phyloP scores from a whole-genome alignment of 1,140 invertebrate genomes.

The Mercenaria mercenaria region DNA sequence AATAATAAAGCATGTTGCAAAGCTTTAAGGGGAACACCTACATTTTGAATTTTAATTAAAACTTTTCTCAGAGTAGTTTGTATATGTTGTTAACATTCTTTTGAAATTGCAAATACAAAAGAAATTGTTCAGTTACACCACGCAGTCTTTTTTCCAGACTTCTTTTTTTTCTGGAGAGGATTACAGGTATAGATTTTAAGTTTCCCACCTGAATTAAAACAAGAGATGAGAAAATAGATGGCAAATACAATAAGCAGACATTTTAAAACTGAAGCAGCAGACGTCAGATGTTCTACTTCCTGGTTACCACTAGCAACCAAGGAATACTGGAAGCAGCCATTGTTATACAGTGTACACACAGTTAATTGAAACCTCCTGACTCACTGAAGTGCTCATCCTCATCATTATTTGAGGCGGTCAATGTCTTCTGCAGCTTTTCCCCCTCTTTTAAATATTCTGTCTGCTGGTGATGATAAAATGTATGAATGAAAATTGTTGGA shows the following conservation, averaged over 20 bases:
- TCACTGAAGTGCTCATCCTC: not conserved
- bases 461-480: too few relatives aligned
- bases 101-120: too few relatives aligned
- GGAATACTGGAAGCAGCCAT: conserved; percentile 27
- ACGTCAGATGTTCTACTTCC: conserved; percentile 26
- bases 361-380: conserved; percentile 38
- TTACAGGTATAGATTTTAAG: not conserved
- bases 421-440: not conserved
- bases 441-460: not conserved
- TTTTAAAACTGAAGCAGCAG: not conserved
- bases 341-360: not conserved
- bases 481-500: not conserved
- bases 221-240: not conserved
- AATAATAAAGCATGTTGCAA: too few relatives aligned
- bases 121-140: too few relatives aligned
- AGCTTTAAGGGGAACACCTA: too few relatives aligned
- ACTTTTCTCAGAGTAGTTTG: too few relatives aligned
- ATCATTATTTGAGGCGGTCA: not conserved
- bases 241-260: conserved; percentile 14
- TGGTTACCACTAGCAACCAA: conserved; percentile 39
- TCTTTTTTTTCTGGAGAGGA: too few relatives aligned
- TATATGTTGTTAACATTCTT: too few relatives aligned
- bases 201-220: not conserved
- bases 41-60: too few relatives aligned
- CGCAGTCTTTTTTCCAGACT: not conserved